Evolutionary conservation across 2,113 vertebrate genomes (phyloP).

Genomic region (Limanda limanda): DNA sequence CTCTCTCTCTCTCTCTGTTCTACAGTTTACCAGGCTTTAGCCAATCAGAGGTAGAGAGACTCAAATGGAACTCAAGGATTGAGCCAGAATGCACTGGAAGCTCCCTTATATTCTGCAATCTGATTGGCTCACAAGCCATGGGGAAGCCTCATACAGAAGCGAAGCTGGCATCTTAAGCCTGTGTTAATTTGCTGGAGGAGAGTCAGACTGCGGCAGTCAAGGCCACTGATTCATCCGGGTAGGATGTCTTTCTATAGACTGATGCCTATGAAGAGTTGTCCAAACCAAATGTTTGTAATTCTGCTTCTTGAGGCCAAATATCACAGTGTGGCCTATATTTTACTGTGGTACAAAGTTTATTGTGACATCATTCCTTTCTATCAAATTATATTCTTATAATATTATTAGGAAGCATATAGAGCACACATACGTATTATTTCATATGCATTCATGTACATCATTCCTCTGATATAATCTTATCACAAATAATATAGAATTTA

Average conservation of each 20-base stretch:
- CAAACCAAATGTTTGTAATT: neutral
- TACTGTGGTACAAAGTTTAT: too few relatives aligned
- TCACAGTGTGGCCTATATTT: neutral
- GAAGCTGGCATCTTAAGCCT: too few relatives aligned
- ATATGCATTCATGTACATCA: neutral
- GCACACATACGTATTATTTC: neutral
- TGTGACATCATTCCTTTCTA: neutral
- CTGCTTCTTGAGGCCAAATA: neutral
- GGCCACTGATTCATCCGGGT: conserved; percentile 20
- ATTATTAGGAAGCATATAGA: neutral
- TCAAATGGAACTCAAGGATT: neutral
- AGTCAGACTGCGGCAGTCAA: neutral
- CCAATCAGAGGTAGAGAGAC: conserved; percentile 29
- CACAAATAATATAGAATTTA: neutral
- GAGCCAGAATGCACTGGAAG: conserved; percentile 62
- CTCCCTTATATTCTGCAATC: conserved; percentile 26
- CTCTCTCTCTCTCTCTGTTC: neutral
- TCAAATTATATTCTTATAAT: neutral
- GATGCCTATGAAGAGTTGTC: neutral
- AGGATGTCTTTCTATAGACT: neutral
- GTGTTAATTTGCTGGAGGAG: neutral
- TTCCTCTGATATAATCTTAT: neutral
- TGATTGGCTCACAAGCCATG: conserved; percentile 51
- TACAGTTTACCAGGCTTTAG: neutral
- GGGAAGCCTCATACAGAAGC: neutral